phyloP scores from a whole-genome alignment of 2,797 vertebrate species.

The Gymnoscopelus braueri region DNA sequence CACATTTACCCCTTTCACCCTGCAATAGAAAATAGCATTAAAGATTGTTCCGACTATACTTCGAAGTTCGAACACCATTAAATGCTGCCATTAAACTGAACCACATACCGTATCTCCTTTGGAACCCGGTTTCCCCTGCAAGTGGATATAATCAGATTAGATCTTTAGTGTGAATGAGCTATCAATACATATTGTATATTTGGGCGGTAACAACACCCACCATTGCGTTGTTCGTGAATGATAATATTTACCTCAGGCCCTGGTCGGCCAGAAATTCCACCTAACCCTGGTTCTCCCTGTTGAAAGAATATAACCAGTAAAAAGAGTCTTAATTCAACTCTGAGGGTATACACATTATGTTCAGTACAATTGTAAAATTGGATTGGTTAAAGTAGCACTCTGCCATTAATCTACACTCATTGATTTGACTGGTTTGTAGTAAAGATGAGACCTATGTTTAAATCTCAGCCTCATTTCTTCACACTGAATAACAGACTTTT shows the following conservation, averaged over 20 bases:
- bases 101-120: constrained; percentile 89
- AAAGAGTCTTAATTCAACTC: neutral
- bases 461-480: neutral
- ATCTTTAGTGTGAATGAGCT: constrained; percentile 10
- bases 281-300: constrained; percentile 88
- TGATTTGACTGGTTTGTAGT: too few species aligned
- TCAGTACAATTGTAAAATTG: too few species aligned
- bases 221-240: constrained; percentile 1
- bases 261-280: constrained; percentile 87
- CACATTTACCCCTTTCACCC: constrained; percentile 93
- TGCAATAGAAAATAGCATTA: constrained; percentile 49
- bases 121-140: constrained; percentile 89
- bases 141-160: constrained; percentile 33
- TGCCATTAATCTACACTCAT: too few species aligned
- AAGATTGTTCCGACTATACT: neutral
- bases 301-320: constrained; percentile 12
- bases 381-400: too few species aligned
- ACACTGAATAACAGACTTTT: too few species aligned
- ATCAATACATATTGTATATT: too few species aligned
- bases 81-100: neutral
- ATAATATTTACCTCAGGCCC: constrained; percentile 83
- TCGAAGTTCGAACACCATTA: constrained; percentile 1
- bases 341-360: neutral
- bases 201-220: too few species aligned
- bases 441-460: too few species aligned